Evolutionary conservation across 2,888 invertebrate species (phyloP).

Genomic region (Bedellia somnulentella): DNA sequence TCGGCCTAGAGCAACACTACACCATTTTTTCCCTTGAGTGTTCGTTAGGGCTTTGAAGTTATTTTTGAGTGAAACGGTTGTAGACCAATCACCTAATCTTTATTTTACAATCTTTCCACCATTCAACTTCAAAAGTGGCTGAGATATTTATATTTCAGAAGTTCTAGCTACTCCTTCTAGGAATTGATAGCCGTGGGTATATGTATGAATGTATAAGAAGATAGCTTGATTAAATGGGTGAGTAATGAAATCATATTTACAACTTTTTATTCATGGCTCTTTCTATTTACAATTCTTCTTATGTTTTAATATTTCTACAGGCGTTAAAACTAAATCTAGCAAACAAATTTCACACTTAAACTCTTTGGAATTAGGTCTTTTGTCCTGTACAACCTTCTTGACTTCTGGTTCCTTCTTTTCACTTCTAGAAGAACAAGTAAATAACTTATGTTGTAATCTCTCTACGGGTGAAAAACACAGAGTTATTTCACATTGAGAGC

Average conservation of each 20-base stretch:
- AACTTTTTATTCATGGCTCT: slow-evolving; percentile 14
- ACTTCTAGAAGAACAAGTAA: slow-evolving; percentile 35
- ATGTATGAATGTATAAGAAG: background rate
- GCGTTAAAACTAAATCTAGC: slow-evolving; percentile 68
- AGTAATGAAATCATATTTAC: slow-evolving; percentile 3
- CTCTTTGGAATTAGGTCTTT: slow-evolving; percentile 59
- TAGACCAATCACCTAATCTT: too few species aligned
- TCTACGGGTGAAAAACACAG: slow-evolving; percentile 68
- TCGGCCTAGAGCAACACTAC: too few species aligned
- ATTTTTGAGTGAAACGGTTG: too few species aligned
- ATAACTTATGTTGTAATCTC: slow-evolving; percentile 71
- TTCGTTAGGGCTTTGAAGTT: too few species aligned
- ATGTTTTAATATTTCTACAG: slow-evolving; percentile 85
- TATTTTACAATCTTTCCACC: too few species aligned
- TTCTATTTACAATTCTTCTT: slow-evolving; percentile 64
- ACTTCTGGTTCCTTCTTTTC: slow-evolving; percentile 24
- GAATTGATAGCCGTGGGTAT: background rate
- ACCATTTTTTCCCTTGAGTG: too few species aligned
- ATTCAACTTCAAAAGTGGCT: too few species aligned
- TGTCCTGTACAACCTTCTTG: slow-evolving; percentile 20
- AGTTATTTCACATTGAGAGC: slow-evolving; percentile 68
- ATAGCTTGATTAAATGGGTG: slow-evolving; percentile 1
- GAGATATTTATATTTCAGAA: too few species aligned
- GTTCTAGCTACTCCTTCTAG: too few species aligned
- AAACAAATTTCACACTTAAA: slow-evolving; percentile 76